Percentiles rank a stretch among this genome's conserved stretches.
Conservation (phyloP, 2,888 invertebrate genomes). For the Drosophila koepferae region DNA sequence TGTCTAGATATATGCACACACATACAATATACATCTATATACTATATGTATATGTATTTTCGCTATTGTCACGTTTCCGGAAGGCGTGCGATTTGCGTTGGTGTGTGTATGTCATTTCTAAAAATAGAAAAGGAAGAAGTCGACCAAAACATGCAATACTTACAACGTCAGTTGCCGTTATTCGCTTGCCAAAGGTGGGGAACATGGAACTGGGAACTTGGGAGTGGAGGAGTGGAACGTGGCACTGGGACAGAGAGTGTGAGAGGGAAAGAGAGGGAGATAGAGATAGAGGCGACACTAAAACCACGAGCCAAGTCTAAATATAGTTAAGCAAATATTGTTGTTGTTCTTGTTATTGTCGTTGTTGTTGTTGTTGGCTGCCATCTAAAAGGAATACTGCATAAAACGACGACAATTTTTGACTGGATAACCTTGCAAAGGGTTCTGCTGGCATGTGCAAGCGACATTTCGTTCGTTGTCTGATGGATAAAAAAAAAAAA, state of each 20-base stretch:
- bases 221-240: constrained; percentile 3
- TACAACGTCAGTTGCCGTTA: constrained; percentile 51
- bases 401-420: constrained; percentile 34
- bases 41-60: background rate
- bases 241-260: background rate
- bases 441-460: constrained; percentile 26
- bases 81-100: constrained; percentile 66
- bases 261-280: background rate
- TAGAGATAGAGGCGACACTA: constrained; percentile 9
- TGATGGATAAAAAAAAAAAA: background rate
- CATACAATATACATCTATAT: background rate
- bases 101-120: constrained; percentile 65
- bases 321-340: constrained; percentile 38
- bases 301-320: constrained; percentile 48
- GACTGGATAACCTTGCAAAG: constrained; percentile 57
- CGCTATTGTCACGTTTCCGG: constrained; percentile 66
- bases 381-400: constrained; percentile 23
- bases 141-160: constrained; percentile 68
- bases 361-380: constrained; percentile 15
- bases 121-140: constrained; percentile 65
- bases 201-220: background rate
- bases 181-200: constrained; percentile 37
- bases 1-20: background rate
- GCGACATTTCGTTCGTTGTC: constrained; percentile 3
- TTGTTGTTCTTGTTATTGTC: background rate